phyloP scores from a whole-genome alignment of 2,888 invertebrate genomes.

The Odontocolon sp. region DNA sequence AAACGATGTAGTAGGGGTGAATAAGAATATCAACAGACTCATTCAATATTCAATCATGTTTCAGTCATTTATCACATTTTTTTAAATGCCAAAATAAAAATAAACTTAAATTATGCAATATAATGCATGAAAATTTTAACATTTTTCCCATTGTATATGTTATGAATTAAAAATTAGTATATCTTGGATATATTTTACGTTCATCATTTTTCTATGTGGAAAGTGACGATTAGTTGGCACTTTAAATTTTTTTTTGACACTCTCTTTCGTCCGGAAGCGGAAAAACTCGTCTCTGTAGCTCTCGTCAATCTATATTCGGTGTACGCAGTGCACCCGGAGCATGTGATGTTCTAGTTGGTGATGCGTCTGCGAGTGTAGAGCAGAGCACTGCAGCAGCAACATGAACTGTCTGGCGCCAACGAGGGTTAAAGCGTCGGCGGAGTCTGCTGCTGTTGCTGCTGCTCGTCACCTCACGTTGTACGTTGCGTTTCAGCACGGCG shows the following conservation, averaged over 20 bases:
- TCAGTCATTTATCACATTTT: no score
- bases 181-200: no score
- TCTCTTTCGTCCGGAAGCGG: background rate
- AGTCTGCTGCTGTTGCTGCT: background rate
- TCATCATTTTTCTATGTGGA: no score
- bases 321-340: constrained; percentile 49
- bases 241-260: no score
- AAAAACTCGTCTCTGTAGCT: background rate
- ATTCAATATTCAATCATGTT: background rate
- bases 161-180: no score
- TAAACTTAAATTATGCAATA: no score
- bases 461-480: constrained; percentile 17
- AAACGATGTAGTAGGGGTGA: background rate
- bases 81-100: no score
- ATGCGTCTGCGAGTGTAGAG: background rate
- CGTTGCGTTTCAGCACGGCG: constrained; percentile 25
- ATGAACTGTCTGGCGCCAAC: constrained; percentile 74
- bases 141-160: no score
- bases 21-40: background rate
- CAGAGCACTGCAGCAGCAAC: background rate
- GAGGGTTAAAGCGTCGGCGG: constrained; percentile 44
- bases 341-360: constrained; percentile 26
- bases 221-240: no score
- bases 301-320: constrained; percentile 45
- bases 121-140: no score